Base-by-base conservation (phyloP, 2,888 invertebrate species). In the Andrena haemorrhoa region DNA sequence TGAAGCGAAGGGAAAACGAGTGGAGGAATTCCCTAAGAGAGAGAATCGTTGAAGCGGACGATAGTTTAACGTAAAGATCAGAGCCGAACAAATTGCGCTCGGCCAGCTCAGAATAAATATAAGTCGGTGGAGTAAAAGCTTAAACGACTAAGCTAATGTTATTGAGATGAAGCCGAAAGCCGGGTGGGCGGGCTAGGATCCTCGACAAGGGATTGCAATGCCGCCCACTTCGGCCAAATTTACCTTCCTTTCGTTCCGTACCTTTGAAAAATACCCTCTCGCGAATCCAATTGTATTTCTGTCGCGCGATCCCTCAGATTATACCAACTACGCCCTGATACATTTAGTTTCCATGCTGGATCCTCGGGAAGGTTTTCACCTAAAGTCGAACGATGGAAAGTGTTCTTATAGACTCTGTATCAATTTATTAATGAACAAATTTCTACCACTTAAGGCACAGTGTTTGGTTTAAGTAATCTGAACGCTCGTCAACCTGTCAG, bases 91-190 rank as follows among this genome's bases (percentile, higher is more conserved):
- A 84, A 85, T 87, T 68, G 74, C 61, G 26, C 68, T 47, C 60
- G 72, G 47, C 8, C 51, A 66, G 61, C 64, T 47, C 49, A 58
- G 84, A 83, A 90, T 90, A 88, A 90, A 91, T 82, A 84, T 72
- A 84, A 90, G 83, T 84, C 76, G 69, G 81, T 79, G 88, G 88
- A 91, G 90, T 91, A 91, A 92, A 92, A 91, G 91, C 89, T 90
- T 89, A 89, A 92, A 91, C 90, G 91, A 90, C 90, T 89, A 76
- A 87, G 90, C 91, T 92, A 92, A 93, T 92, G 92, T 91, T 93
- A 93, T 92, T 93, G 91, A 92, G 92, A 93, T 92, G 91, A 92
- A 91, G 89, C 82, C 81, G 82, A 82, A 79, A 81, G 68, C 71
- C 64, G 56, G 82, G 75, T 78, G 89, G 92, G 92, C 86, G 91